A percentile compares a stretch with the other conserved stretches of the same genome.
These are phyloP conservation scores for Hyperopisus bebe DNA, from an alignment of 2,113 vertebrate species.

Conservation along the genomic window DNA sequence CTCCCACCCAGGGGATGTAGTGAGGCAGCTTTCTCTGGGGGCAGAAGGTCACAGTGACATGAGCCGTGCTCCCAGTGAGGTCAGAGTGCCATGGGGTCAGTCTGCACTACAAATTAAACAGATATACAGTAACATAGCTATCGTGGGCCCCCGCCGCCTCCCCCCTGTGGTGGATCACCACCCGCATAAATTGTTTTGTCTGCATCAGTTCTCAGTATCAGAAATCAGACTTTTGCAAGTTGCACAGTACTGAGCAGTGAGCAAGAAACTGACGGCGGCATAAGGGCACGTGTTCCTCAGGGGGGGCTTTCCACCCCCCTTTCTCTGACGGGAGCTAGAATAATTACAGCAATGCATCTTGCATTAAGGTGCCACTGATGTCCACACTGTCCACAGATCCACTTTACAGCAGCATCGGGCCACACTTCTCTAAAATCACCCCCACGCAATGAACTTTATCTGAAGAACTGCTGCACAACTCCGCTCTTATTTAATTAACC, in stretches of 20 bases:
- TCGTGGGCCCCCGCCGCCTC: neutral
- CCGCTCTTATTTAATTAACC: neutral
- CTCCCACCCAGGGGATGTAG: neutral
- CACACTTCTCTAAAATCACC: neutral
- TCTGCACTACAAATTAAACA: neutral
- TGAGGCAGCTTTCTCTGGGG: neutral
- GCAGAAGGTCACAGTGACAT: neutral
- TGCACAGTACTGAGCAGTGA: neutral
- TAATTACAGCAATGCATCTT: neutral
- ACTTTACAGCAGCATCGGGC: neutral
- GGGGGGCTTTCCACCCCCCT: no score
- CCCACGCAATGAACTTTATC: neutral
- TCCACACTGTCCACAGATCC: neutral
- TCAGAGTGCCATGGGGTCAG: neutral
- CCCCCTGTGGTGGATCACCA: neutral
- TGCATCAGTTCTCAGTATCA: neutral
- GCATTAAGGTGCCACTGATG: neutral
- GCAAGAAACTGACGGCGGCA: neutral
- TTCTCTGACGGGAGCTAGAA: neutral
- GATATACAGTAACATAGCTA: neutral
- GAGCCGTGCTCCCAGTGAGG: neutral
- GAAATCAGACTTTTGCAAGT: neutral
- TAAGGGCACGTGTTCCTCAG: neutral
- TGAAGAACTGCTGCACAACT: neutral
- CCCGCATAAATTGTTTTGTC: neutral